Conservation (phyloP, 1,140 invertebrate species). For the Solenopsis fugax region DNA sequence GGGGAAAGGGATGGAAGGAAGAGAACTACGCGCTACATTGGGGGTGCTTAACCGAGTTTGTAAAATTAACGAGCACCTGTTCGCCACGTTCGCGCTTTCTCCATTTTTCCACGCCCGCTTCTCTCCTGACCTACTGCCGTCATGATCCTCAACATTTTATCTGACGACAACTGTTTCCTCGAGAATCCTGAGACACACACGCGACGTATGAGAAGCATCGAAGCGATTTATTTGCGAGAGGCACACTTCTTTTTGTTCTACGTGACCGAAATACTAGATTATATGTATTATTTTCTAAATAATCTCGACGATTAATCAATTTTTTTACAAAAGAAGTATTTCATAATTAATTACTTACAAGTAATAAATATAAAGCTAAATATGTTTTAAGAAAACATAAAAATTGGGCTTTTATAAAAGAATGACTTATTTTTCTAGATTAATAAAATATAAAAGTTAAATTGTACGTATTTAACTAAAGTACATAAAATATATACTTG, state of each 20-base stretch:
- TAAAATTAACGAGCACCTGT: conserved; percentile 54
- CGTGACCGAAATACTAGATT: background rate
- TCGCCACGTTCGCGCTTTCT: conserved; percentile 5
- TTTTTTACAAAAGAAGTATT: background rate
- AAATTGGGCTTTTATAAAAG: background rate
- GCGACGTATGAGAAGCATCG: background rate
- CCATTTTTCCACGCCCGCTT: conserved; percentile 39
- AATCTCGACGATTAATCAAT: background rate
- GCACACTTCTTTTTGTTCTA: background rate
- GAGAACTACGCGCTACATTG: conserved; percentile 12
- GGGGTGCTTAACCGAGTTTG: conserved; percentile 52
- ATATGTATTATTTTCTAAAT: background rate
- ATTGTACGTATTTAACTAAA: too few species aligned
- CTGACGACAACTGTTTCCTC: conserved; percentile 33
- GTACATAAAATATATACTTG: too few species aligned
- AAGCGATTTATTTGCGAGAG: background rate
- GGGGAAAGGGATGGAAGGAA: background rate
- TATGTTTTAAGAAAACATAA: background rate
- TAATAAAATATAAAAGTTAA: too few species aligned
- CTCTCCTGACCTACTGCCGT: conserved; percentile 41
- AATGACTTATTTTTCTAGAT: background rate
- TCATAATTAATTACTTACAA: background rate
- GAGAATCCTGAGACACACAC: conserved; percentile 2
- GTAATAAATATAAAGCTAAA: background rate
- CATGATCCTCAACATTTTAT: conserved; percentile 19